A percentile compares a stretch with the other conserved stretches of the same genome.
Conservation (phyloP, 2,888 invertebrate genomes). For the Leptarthrus brevirostris region DNA sequence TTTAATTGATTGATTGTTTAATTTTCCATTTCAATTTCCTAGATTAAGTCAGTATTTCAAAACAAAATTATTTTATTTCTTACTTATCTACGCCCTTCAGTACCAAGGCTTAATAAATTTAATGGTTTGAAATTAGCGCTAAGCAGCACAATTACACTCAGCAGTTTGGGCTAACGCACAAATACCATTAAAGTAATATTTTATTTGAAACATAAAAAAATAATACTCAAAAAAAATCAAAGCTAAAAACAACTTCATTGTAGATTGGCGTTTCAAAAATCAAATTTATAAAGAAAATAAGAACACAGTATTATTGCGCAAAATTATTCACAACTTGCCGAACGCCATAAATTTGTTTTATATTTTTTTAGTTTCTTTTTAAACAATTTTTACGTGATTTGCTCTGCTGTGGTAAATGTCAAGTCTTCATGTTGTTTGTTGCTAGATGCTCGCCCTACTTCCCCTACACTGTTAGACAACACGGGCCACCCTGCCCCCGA, state of each 20-base stretch:
- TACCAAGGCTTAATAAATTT: conserved; percentile 6
- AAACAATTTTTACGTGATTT: conserved; percentile 54
- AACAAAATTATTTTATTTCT: background rate
- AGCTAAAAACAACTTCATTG: conserved; percentile 35
- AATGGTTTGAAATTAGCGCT: conserved; percentile 23
- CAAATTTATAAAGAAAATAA: conserved; percentile 10
- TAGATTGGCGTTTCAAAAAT: conserved; percentile 43
- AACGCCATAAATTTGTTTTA: conserved; percentile 54
- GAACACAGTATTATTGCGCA: background rate
- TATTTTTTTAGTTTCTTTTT: conserved; percentile 61
- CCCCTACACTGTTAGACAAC: conserved; percentile 89
- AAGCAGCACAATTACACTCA: conserved; percentile 23
- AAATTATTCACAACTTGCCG: conserved; percentile 49
- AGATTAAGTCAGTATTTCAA: background rate
- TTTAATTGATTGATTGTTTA: no score
- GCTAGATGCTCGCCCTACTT: conserved; percentile 93
- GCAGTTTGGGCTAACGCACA: conserved; percentile 17
- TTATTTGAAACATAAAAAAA: background rate
- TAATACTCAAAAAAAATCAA: background rate
- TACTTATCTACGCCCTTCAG: background rate
- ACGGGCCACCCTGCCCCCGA: conserved; percentile 81
- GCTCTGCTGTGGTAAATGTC: conserved; percentile 69
- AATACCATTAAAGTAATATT: background rate
- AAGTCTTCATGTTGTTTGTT: conserved; percentile 83
- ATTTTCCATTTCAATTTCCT: background rate